Percentiles rank a stretch among this genome's conserved stretches.
Conservation (phyloP, 2,888 invertebrate species). For the Caenorhabditis sinica region DNA sequence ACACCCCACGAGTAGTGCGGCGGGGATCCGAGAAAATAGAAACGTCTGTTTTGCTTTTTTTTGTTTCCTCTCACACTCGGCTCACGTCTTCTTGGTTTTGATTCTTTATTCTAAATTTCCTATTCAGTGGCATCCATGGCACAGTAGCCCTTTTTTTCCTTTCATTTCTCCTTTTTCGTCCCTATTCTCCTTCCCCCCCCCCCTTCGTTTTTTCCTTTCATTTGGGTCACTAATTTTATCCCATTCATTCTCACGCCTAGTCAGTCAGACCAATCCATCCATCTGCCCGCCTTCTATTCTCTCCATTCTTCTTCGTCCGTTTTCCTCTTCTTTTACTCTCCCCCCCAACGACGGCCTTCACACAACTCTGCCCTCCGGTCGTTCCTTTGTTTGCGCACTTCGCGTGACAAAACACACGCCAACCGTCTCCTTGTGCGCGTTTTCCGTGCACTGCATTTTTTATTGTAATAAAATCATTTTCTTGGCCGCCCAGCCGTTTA, state of each 20-base stretch:
- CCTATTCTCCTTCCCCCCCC: background rate
- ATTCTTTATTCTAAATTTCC: slow-evolving; percentile 18
- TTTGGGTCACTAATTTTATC: slow-evolving; percentile 50
- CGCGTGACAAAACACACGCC: slow-evolving; percentile 19
- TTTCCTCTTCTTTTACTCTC: background rate
- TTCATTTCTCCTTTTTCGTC: slow-evolving; percentile 27
- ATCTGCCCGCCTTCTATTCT: slow-evolving; percentile 13
- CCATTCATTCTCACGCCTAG: slow-evolving; percentile 56
- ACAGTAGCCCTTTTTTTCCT: slow-evolving; percentile 23
- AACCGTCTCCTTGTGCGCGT: slow-evolving; percentile 2
- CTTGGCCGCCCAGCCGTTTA: slow-evolving; percentile 22
- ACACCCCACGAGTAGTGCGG: slow-evolving; percentile 28
- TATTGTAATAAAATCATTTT: slow-evolving; percentile 34
- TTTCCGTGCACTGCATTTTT: slow-evolving; percentile 5
- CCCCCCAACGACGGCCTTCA: background rate
- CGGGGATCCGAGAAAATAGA: slow-evolving; percentile 22
- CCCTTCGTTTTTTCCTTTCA: slow-evolving; percentile 7
- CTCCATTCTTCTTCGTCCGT: slow-evolving; percentile 2
- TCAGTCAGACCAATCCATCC: slow-evolving; percentile 10
- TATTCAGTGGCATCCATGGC: slow-evolving; percentile 24
- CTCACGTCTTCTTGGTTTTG: slow-evolving; percentile 16
- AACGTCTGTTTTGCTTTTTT: slow-evolving; percentile 27
- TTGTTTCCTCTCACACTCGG: slow-evolving; percentile 21
- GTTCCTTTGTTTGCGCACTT: background rate
- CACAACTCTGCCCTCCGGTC: background rate